Base-by-base conservation (phyloP, 2,797 vertebrate genomes). In the Pipistrellus pipistrellus region DNA sequence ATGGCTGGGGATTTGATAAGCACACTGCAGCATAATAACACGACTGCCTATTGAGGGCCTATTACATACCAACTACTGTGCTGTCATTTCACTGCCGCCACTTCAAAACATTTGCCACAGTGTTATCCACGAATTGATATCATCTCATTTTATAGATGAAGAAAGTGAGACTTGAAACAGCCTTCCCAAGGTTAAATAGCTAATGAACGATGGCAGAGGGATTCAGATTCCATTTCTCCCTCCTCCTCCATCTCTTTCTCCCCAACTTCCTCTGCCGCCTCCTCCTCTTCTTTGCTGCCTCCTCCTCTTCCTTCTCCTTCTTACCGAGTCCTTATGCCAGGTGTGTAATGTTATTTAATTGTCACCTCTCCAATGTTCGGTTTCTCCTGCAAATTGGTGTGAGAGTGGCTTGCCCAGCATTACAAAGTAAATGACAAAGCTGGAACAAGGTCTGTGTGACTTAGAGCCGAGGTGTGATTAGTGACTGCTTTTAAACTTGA, bases 1-100 rank as follows among this genome's bases (percentile, higher is more conserved):
- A 92, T 38, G 93, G 85, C 90, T 10, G 32, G 93, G 85, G 71
- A 41, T 87, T 92, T 64, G 80, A 83, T 81, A 69, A 86, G 59
- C 64, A 4, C 68, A 27, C 66, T 1, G 62, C 20, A 53, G 62
- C 30, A 32, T 32, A 91, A 78, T 32, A 59, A 59, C 51, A n/a
- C 11, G 20, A 14, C 46, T 64, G 66, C 78, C 77, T 59, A 41
- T 8, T 48, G 84, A 84, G 53, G 84, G 53, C 72, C 84, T 85
- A 3, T 64, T 86, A 53, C 76, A 14, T 25, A 44, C 53, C 83
- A 59, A 21, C 77, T 44, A 51, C 92, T 46, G 27, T 6, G 57
- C 86, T 73, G 41, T 46, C 73, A 13, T 15, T 44, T 57, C 17
- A 2, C 72, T 18, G 68, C 6, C 38, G 8, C 53, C 76, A 35